Conservation (phyloP, 1,140 invertebrate genomes). For the Neodiprion virginianus region DNA sequence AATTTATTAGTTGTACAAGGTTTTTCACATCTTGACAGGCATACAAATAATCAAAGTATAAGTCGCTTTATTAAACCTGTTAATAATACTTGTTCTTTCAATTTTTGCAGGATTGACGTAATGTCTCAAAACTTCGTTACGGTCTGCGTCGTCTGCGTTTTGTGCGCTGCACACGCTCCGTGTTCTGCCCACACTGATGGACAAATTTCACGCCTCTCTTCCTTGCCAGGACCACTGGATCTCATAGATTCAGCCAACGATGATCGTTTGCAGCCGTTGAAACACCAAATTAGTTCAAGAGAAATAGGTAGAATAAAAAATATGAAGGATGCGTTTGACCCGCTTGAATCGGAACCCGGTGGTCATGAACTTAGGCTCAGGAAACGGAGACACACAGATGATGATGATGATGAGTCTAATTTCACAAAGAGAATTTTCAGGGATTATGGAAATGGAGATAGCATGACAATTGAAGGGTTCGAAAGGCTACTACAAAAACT, state of each 20-base stretch:
- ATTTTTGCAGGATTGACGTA: background rate
- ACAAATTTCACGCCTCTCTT: background rate
- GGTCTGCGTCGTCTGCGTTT: constrained; percentile 79
- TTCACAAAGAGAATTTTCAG: constrained; percentile 60
- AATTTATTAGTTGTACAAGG: too few relatives aligned
- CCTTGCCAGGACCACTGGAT: background rate
- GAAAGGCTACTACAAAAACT: constrained; percentile 69
- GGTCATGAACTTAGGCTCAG: constrained; percentile 18
- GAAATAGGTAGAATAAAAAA: background rate
- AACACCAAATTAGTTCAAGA: background rate
- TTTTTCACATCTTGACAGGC: too few relatives aligned
- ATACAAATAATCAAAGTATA: too few relatives aligned
- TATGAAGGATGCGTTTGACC: constrained; percentile 43
- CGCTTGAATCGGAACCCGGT: constrained; percentile 28
- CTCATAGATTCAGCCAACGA: background rate
- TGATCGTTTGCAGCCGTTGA: background rate
- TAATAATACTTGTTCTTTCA: too few relatives aligned
- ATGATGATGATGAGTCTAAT: constrained; percentile 42
- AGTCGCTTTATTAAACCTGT: too few relatives aligned
- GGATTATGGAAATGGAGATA: constrained; percentile 65
- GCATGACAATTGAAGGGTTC: constrained; percentile 71
- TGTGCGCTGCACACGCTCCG: constrained; percentile 75
- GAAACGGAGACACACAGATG: constrained; percentile 34
- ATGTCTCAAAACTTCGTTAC: constrained; percentile 71
- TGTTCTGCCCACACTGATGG: constrained; percentile 69